Base-by-base conservation (phyloP, 2,888 invertebrate species). In the Alcis repandata region DNA sequence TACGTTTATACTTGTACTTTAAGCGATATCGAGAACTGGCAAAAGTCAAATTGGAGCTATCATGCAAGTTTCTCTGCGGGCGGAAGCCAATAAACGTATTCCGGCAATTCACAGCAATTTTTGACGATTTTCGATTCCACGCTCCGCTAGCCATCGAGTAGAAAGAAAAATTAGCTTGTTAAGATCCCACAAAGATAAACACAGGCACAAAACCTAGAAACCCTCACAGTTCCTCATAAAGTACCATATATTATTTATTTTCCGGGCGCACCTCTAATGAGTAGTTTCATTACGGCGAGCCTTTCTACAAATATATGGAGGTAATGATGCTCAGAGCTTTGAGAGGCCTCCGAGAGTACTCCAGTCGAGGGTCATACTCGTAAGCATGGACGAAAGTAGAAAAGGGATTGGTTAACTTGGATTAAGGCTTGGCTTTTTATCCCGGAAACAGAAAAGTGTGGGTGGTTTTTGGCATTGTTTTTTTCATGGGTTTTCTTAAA, bases 221-320 rank as follows among this genome's bases (percentile, higher is more conserved):
- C 36, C 36, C 41, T 19, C 27, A 11, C 10, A n/a, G 1, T n/a
- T 9, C n/a, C 32, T 17, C 36, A 52, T 52, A 51, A 59, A 53
- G 60, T 60, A 38, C n/a, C 38, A 45, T 59, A 51, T n/a, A n/a
- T n/a, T n/a, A n/a, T 59, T 59, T 49, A 52, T 52, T 59, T 51
- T 4, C 19, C 20, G n/a, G 10, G 43, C 32, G 11, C 11, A 40
- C 15, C 17, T 53, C 43, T 62, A 62, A 62, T 51, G 49, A 62
- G 41, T 49, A 40, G 45, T 48, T 61, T 52, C 38, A 32, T 51
- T 20, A 15, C 7, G 19, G 10, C 8, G 13, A 33, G 56, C 48
- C 36, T 62, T 62, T 49, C 61, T 43, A 22, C 33, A 36, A 62
- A 62, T 56, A 56, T 43, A 56, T 62, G 36, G 22, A 62, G 56